Conservation (phyloP, 1,140 invertebrate species). For the Gonioctena quinquepunctata region DNA sequence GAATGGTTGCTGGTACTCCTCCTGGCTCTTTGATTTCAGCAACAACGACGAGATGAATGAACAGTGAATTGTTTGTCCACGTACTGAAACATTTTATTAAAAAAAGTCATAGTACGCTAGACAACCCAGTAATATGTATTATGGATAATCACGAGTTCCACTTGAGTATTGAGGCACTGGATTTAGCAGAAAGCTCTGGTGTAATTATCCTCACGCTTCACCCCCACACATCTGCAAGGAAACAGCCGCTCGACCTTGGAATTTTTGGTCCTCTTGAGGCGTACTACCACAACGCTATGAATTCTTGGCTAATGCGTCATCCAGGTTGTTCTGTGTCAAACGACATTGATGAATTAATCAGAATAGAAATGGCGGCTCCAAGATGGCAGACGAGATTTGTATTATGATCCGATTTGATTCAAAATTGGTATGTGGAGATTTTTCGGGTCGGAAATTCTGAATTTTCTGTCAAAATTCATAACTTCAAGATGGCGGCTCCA, state of each 20-base stretch:
- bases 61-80: constrained; percentile 52
- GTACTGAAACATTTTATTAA: constrained; percentile 52
- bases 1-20: constrained; percentile 49
- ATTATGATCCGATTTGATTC: too few species aligned
- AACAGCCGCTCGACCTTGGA: constrained; percentile 58
- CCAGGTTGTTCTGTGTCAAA: constrained; percentile 44
- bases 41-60: constrained; percentile 55
- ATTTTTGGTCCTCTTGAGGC: constrained; percentile 57
- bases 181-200: constrained; percentile 45
- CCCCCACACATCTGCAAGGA: constrained; percentile 56
- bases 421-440: too few species aligned
- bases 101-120: constrained; percentile 41
- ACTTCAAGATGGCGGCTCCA: too few species aligned
- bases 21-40: constrained; percentile 52
- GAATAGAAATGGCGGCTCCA: too few species aligned
- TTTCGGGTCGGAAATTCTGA: too few species aligned
- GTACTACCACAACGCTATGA: constrained; percentile 44
- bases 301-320: constrained; percentile 52
- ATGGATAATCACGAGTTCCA: constrained; percentile 55
- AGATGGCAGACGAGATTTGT: too few species aligned
- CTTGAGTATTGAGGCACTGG: constrained; percentile 48
- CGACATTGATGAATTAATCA: constrained; percentile 18
- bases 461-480: too few species aligned
- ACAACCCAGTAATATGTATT: constrained; percentile 52
- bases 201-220: constrained; percentile 56